These are phyloP conservation scores for Decapterus maruadsi DNA, from an alignment of 2,797 vertebrate genomes.

Conservation along the genomic window DNA sequence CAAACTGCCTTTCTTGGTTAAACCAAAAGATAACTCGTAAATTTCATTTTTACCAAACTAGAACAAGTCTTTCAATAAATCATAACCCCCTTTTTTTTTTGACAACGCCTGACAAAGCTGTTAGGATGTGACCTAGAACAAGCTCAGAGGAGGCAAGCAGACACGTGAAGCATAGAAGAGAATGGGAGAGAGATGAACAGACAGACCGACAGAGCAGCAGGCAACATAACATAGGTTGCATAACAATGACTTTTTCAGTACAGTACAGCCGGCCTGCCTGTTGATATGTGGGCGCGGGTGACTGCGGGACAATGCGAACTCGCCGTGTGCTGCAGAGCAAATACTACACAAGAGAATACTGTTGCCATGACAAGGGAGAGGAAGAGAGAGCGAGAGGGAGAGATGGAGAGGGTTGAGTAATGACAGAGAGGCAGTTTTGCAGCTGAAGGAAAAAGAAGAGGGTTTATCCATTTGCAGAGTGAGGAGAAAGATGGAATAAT, in stretches of 20 bases:
- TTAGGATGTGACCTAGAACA: slow-evolving; percentile 57
- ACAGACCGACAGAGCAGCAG: slow-evolving; percentile 71
- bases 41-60: slow-evolving; percentile 40
- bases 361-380: slow-evolving; percentile 81
- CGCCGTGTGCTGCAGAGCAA: slow-evolving; percentile 74
- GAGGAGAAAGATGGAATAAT: slow-evolving; percentile 74
- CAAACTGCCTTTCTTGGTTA: slow-evolving; percentile 33
- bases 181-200: slow-evolving; percentile 50
- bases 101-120: slow-evolving; percentile 54
- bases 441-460: slow-evolving; percentile 62
- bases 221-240: slow-evolving; percentile 79
- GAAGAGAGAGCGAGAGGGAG: slow-evolving; percentile 17
- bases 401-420: slow-evolving; percentile 65
- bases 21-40: slow-evolving; percentile 43
- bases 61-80: slow-evolving; percentile 56
- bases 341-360: slow-evolving; percentile 77
- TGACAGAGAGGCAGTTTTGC: slow-evolving; percentile 66
- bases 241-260: slow-evolving; percentile 81
- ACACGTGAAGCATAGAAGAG: slow-evolving; percentile 50
- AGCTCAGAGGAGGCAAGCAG: slow-evolving; percentile 33
- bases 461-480: slow-evolving; percentile 65
- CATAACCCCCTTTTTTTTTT: slow-evolving; percentile 11
- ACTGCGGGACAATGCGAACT: slow-evolving; percentile 81
- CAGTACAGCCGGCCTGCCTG: slow-evolving; percentile 75
- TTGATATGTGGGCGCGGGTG: slow-evolving; percentile 84